Base-by-base conservation (phyloP, 2,113 vertebrate species). In the Cephalopholis sonnerati region DNA sequence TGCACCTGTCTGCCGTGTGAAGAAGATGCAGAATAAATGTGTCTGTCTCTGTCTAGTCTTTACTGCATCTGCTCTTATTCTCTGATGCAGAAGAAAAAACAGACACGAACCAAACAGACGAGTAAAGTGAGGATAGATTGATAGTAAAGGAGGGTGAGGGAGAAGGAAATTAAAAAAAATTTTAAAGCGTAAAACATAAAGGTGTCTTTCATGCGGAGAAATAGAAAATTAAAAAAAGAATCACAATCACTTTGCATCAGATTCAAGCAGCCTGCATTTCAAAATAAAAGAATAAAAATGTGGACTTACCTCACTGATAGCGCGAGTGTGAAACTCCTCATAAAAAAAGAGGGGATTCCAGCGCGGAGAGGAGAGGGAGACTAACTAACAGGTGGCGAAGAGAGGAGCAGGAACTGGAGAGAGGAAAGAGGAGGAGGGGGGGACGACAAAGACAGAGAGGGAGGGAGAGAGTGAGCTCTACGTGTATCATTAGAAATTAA, bases 311-410 rank as follows among this genome's bases (percentile, higher is more conserved):
- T 90, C 67, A 86, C 74, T 81, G 91, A 71, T 77, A 81, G 83
- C 24, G 72, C 77, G 53, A 93, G 86, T 80, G 83, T 87, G 57
- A 85, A 94, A 95, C 92, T 94, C 93, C 86, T 91, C 91, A 93
- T 92, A 92, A 83, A 92, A 91, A 83, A 90, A 68, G 11, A 65
- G 73, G 89, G 85, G 80, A 93, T 90, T 91, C 92, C 91, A 89
- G 90, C 41, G 71, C 64, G 68, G 66, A 81, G 82, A 77, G 78
- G 83, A 82, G 66, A 85, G 69, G 77, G 79, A 84, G 88, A 93
- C 91, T 89, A 86, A 93, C 93, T 92, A 94, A 94, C 94, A 95
- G 94, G 93, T 95, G 94, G 91, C 25, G 88, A 88, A 62, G 82
- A 87, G 74, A 87, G 78, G 69, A 90, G 75, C 74, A 64, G 77